Evolutionary conservation across 2,888 invertebrate genomes (phyloP).

Genomic region (Drosophila fulvimacula): DNA sequence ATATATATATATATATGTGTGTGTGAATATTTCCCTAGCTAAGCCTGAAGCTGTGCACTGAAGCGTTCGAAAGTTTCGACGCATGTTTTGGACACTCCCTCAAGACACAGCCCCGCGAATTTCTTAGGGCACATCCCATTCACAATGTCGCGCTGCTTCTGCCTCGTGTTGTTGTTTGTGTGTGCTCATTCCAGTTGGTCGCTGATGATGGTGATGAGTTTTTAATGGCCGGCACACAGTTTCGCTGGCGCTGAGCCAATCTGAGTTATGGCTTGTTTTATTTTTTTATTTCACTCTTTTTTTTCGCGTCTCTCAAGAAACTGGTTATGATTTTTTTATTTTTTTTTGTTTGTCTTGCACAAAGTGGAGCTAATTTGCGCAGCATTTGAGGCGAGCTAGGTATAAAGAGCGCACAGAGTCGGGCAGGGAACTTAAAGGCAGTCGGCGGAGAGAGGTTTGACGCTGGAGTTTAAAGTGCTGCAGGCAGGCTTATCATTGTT

Average conservation of each 20-base stretch:
- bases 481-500: neutral
- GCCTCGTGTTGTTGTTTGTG: conserved; percentile 35
- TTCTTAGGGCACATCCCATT: conserved; percentile 39
- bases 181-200: conserved; percentile 73
- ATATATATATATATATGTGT: neutral
- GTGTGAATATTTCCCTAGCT: neutral
- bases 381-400: conserved; percentile 11
- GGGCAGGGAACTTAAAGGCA: neutral
- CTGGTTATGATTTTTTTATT: conserved; percentile 61
- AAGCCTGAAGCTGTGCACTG: conserved; percentile 59
- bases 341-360: conserved; percentile 28
- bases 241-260: conserved; percentile 64
- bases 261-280: conserved; percentile 64
- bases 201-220: conserved; percentile 73
- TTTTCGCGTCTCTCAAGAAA: conserved; percentile 32
- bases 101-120: conserved; percentile 45
- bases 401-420: neutral
- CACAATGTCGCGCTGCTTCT: conserved; percentile 28
- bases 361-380: conserved; percentile 67
- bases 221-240: conserved; percentile 70
- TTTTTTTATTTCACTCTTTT: conserved; percentile 3
- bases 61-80: conserved; percentile 59
- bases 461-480: neutral
- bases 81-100: conserved; percentile 73
- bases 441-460: neutral